Percentiles rank a stretch among this genome's conserved stretches.
Conservation (phyloP, 2,797 vertebrate species). For the Arvicola amphibius region DNA sequence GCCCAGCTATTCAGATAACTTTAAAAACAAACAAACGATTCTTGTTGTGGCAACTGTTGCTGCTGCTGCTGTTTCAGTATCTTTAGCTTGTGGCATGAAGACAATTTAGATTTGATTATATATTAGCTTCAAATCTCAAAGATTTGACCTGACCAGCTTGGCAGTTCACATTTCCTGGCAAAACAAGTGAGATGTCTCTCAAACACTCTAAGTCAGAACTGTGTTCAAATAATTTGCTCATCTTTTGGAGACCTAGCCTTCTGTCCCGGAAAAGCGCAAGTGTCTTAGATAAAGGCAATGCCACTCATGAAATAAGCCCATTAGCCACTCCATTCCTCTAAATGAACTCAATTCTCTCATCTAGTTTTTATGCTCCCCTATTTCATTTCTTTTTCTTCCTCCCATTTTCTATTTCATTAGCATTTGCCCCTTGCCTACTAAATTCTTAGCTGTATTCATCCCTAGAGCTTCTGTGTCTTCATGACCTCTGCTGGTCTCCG, state of each 20-base stretch:
- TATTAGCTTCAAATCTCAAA: conserved; percentile 21
- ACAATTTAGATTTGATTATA: conserved; percentile 16
- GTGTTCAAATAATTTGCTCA: not conserved
- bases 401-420: not conserved
- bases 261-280: not conserved
- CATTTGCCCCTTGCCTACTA: not conserved
- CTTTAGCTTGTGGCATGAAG: not conserved
- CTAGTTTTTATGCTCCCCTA: not conserved
- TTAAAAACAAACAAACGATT: not conserved
- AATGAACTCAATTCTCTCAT: not conserved
- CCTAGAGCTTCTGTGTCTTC: not conserved
- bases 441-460: not conserved
- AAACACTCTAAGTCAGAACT: conserved; percentile 1
- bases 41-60: not conserved
- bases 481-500: conserved; percentile 7
- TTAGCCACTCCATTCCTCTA: not conserved
- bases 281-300: not conserved
- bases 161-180: not conserved
- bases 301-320: conserved; percentile 16
- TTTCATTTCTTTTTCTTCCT: not conserved
- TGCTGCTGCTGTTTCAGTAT: not conserved
- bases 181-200: not conserved
- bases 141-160: conserved; percentile 16
- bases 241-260: not conserved
- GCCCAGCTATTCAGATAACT: not conserved